Base-by-base conservation (phyloP, 1,140 invertebrate genomes). In the Euura saliciscinereae region DNA sequence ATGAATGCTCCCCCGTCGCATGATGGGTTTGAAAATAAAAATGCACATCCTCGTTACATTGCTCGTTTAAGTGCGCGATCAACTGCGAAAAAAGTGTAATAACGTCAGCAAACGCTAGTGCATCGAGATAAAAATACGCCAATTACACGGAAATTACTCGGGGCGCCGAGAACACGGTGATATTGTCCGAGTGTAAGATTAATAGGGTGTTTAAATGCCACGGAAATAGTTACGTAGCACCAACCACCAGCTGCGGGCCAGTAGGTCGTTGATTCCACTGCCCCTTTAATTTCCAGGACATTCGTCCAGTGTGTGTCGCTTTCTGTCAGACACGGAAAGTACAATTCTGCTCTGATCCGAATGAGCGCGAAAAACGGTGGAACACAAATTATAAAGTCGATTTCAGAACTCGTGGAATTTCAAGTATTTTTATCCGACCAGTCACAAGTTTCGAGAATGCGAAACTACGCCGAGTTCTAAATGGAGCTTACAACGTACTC, bases 81-180 rank as follows among this genome's bases (percentile, higher is more conserved):
- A 28, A 28, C 28, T 28, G 28, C 28, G 28, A 28, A 28, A 28
- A 28, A 28, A 28, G 28, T 28, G 28, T 28, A 28, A 28, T 28
- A 28, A 28, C 28, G 28, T 28, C 28, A 1, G 28, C 28, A 5
- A 59, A 8, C 51, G 51, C 51, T 0, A 59, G 13, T 2, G 51
- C 3, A 59, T 59, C 51, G 51, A 59, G 51, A 59, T 59, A 59
- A 59, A 59, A 59, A 59, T 59, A 59, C 51, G 51, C 51, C 51
- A 28, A 59, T 59, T 59, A 59, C 51, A 59, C 51, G 51, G 51
- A 59, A 59, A 59, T 59, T 59, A 59, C 51, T 59, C 51, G 13
- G 51, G 51, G 51, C 13, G 10, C 51, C 51, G 51, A 59, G 51
- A 59, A 59, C 51, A 59, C 51, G 8, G 51, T n/a, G 51, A 59